These are phyloP conservation scores for Malurus elegans DNA, from an alignment of 2,113 vertebrate genomes.

Conservation along the genomic window DNA sequence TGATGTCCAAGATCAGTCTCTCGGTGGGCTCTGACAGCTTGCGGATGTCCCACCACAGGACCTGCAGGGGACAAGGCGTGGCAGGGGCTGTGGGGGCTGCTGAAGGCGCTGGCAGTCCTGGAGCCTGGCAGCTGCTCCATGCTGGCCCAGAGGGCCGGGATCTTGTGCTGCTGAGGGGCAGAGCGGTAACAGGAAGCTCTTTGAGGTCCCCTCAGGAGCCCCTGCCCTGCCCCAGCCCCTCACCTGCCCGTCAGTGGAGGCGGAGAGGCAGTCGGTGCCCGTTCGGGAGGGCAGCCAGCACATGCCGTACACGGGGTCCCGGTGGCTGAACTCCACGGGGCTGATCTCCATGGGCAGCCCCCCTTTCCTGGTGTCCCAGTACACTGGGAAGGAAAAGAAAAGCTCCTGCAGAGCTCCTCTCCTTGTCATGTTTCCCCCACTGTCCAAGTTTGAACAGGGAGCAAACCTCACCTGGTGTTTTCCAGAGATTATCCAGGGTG, in stretches of 20 bases:
- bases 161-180: background rate
- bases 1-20: slow-evolving; percentile 81
- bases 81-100: background rate
- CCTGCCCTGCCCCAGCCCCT: background rate
- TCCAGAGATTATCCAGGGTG: background rate
- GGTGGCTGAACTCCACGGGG: slow-evolving; percentile 86
- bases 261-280: slow-evolving; percentile 87
- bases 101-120: accelerated
- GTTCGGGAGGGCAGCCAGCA: slow-evolving; percentile 95
- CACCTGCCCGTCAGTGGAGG: slow-evolving; percentile 75
- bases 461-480: background rate
- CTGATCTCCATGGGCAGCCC: slow-evolving; percentile 83
- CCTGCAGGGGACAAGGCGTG: slow-evolving; percentile 39
- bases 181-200: background rate
- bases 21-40: slow-evolving; percentile 87
- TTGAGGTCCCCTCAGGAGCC: background rate
- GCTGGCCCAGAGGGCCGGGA: background rate
- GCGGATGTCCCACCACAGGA: slow-evolving; percentile 96
- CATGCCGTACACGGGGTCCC: slow-evolving; percentile 89
- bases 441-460: background rate
- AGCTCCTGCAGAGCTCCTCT: background rate
- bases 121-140: background rate
- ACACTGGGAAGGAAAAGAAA: slow-evolving; percentile 70
- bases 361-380: slow-evolving; percentile 93
- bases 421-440: accelerated